Conservation (phyloP, 2,797 vertebrate species). For the Varecia variegata region DNA sequence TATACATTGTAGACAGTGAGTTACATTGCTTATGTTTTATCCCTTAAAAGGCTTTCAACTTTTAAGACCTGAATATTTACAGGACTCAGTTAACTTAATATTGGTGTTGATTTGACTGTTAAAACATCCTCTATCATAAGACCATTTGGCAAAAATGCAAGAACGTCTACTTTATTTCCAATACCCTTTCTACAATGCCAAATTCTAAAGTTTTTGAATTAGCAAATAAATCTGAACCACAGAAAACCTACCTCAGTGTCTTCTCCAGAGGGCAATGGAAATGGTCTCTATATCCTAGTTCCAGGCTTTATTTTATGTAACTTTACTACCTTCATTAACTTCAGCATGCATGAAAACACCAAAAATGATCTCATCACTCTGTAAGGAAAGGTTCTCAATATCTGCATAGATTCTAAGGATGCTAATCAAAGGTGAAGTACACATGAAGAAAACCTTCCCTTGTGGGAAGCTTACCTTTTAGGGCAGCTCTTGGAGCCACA, state of each 20-base stretch:
- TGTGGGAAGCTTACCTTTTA: slow-evolving; percentile 51
- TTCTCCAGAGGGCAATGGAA: neutral
- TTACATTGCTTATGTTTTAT: neutral
- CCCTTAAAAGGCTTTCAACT: neutral
- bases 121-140: neutral
- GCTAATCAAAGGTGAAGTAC: neutral
- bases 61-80: neutral
- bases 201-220: neutral
- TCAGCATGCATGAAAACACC: neutral
- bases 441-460: neutral
- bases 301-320: neutral
- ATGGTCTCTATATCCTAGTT: neutral
- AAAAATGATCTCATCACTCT: neutral
- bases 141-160: neutral
- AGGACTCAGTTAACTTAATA: neutral
- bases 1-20: neutral
- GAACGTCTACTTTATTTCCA: neutral
- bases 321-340: neutral
- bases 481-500: neutral
- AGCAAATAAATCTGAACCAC: neutral
- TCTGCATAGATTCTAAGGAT: neutral
- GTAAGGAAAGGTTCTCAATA: neutral
- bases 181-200: neutral
- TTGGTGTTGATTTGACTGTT: neutral
- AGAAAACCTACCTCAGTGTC: neutral